Evolutionary conservation across 92 coral and sea anemone species (phyloP).

Genomic region (Porites rus): DNA sequence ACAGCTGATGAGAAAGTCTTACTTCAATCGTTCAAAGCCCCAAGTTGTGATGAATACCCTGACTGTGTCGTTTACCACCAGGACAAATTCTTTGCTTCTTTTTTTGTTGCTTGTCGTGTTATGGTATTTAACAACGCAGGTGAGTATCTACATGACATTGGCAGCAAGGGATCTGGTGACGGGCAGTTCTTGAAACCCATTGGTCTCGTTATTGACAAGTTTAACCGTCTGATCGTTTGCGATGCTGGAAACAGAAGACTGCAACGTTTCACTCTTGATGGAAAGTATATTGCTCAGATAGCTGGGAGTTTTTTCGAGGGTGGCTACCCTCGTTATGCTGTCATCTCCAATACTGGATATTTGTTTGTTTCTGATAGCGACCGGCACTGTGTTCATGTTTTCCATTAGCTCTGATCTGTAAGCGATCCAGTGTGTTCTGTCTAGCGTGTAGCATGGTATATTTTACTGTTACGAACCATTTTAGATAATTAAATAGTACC

Average conservation of each 20-base stretch:
- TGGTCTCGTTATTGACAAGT: slow-evolving; percentile 59
- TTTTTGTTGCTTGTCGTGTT: neutral
- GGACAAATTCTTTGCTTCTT: slow-evolving; percentile 9
- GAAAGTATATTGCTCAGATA: neutral
- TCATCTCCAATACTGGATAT: neutral
- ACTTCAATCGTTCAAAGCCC: slow-evolving; percentile 7
- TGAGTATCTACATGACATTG: slow-evolving; percentile 27
- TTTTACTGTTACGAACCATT: neutral
- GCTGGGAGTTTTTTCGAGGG: neutral
- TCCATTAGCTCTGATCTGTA: neutral
- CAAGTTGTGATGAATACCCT: neutral
- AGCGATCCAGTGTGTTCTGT: no score
- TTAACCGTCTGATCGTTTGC: slow-evolving; percentile 45
- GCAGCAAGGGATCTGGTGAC: slow-evolving; percentile 29
- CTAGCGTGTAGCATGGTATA: no score
- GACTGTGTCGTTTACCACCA: neutral
- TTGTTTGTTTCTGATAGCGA: neutral
- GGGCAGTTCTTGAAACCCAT: slow-evolving; percentile 41
- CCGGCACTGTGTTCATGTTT: neutral
- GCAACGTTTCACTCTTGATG: slow-evolving; percentile 1
- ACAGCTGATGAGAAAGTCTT: slow-evolving; percentile 21
- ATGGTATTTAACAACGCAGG: slow-evolving; percentile 62
- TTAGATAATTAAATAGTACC: neutral
- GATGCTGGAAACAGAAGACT: slow-evolving; percentile 4
- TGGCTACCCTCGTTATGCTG: neutral